Conservation (phyloP, 1,140 invertebrate species). For the Leptinotarsa undecemlineata region DNA sequence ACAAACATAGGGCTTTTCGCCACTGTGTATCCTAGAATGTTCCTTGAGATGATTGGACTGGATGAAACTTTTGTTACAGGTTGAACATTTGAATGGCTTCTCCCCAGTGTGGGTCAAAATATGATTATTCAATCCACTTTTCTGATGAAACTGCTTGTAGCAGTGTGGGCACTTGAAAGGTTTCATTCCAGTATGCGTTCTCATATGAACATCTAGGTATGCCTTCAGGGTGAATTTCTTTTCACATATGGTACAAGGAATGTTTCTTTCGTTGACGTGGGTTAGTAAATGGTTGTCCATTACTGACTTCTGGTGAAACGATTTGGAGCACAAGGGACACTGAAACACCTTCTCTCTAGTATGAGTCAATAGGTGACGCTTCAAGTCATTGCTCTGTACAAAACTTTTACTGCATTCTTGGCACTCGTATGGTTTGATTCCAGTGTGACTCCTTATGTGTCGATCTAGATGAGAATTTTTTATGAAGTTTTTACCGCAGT, state of each 20-base stretch:
- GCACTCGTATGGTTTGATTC: slow-evolving; percentile 64
- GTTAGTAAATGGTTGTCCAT: slow-evolving; percentile 22
- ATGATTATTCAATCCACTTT: slow-evolving; percentile 39
- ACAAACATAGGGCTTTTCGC: slow-evolving; percentile 47
- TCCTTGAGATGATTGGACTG: slow-evolving; percentile 43
- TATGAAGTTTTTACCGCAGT: slow-evolving; percentile 39
- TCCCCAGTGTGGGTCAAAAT: slow-evolving; percentile 38
- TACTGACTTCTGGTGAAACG: slow-evolving; percentile 20
- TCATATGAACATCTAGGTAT: slow-evolving; percentile 34
- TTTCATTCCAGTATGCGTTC: slow-evolving; percentile 59
- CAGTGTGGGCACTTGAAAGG: slow-evolving; percentile 62
- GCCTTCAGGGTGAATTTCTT: slow-evolving; percentile 34
- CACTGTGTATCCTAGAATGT: slow-evolving; percentile 47
- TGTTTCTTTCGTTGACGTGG: slow-evolving; percentile 17
- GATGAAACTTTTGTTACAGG: slow-evolving; percentile 46
- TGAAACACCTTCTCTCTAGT: slow-evolving; percentile 24
- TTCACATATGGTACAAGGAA: slow-evolving; percentile 17
- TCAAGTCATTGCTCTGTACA: slow-evolving; percentile 22
- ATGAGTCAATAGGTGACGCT: slow-evolving; percentile 23
- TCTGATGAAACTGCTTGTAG: slow-evolving; percentile 37
- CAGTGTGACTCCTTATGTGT: slow-evolving; percentile 53
- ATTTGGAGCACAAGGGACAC: slow-evolving; percentile 17
- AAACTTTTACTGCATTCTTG: slow-evolving; percentile 29
- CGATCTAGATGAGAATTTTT: slow-evolving; percentile 27
- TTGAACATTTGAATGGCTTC: slow-evolving; percentile 40